phyloP scores from a whole-genome alignment of 2,888 invertebrate species.

The Chironomus riparius region DNA sequence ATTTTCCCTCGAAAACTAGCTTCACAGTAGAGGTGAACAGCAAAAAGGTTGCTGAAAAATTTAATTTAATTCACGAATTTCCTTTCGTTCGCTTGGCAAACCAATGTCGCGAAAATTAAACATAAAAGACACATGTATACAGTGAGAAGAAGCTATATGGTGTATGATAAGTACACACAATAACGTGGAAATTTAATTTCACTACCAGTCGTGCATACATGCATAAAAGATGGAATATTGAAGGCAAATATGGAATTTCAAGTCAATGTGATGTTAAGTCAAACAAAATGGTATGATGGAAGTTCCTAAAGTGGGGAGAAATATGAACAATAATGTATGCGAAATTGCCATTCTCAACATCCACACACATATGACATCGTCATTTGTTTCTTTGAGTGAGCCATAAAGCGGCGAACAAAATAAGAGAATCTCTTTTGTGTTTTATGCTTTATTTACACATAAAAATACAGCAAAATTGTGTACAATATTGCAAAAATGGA shows the following conservation, averaged over 20 bases:
- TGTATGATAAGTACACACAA: too few species aligned
- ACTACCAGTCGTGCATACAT: too few species aligned
- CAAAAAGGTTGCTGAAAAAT: background rate
- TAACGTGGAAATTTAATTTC: background rate
- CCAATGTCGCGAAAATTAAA: background rate
- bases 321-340: background rate
- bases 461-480: background rate
- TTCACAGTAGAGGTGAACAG: too few species aligned
- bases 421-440: background rate
- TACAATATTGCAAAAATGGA: background rate
- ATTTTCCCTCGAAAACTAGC: too few species aligned
- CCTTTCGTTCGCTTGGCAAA: background rate
- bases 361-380: background rate
- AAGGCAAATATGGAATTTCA: background rate
- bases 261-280: too few species aligned
- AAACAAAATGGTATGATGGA: too few species aligned
- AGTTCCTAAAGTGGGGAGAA: too few species aligned
- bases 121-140: background rate
- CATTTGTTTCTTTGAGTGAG: background rate
- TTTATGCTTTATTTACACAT: background rate
- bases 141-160: too few species aligned
- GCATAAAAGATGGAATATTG: background rate
- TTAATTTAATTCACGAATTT: background rate
- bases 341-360: conserved; percentile 4
- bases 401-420: background rate